Conservation (phyloP, 2,888 invertebrate species). For the Shargacucullia verbasci region DNA sequence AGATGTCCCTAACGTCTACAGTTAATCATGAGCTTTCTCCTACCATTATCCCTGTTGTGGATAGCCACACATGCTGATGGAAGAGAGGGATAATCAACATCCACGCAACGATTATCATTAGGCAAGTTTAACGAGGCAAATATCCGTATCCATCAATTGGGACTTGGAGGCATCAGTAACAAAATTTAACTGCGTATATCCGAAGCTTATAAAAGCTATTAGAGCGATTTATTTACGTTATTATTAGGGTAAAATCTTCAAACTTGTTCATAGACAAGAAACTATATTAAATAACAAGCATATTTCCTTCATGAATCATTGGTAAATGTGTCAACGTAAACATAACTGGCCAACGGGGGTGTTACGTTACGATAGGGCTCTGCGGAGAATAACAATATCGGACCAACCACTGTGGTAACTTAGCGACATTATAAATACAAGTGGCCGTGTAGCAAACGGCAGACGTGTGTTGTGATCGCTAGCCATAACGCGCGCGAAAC, state of each 20-base stretch:
- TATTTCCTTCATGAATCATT: conserved; percentile 58
- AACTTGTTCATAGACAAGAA: conserved; percentile 25
- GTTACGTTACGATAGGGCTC: conserved; percentile 81
- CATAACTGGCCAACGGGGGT: conserved; percentile 64
- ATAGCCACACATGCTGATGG: no score
- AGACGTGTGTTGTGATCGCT: conserved; percentile 75
- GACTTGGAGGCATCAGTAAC: no score
- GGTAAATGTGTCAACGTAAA: conserved; percentile 56
- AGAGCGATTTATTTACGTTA: no score
- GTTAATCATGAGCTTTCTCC: no score
- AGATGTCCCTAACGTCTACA: no score
- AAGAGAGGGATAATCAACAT: no score
- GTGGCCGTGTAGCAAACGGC: conserved; percentile 70
- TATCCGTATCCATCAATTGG: no score
- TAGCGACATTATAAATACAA: conserved; percentile 87
- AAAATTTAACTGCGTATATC: no score
- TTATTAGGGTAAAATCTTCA: conserved; percentile 1
- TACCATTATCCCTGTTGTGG: no score
- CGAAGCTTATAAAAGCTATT: no score
- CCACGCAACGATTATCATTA: no score
- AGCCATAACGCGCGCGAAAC: conserved; percentile 73
- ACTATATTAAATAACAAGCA: conserved; percentile 38
- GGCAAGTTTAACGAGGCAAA: no score
- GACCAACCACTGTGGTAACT: conserved; percentile 75
- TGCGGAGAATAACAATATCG: conserved; percentile 83